These are phyloP conservation scores for Eubasilissa splendida DNA, from an alignment of 2,888 invertebrate genomes.

Conservation along the genomic window DNA sequence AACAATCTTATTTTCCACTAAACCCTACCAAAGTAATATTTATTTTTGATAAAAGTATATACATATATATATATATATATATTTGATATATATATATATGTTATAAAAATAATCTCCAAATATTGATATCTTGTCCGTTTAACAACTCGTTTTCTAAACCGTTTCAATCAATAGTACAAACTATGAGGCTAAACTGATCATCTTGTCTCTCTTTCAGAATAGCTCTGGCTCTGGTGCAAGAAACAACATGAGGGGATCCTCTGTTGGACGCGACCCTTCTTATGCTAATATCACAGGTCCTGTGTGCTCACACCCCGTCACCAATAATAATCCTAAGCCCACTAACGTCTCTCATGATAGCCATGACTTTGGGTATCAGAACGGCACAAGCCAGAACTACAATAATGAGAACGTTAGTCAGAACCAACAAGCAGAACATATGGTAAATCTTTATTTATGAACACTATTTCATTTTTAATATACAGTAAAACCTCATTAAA, in stretches of 20 bases:
- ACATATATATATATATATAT: too few relatives aligned
- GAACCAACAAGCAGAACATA: conserved; percentile 29
- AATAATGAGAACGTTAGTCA: conserved; percentile 26
- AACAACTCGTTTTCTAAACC: not conserved
- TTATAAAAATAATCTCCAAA: too few relatives aligned
- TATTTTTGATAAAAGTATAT: too few relatives aligned
- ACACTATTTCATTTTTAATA: not conserved
- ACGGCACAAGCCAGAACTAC: conserved; percentile 21
- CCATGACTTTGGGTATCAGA: conserved; percentile 38
- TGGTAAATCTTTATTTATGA: conserved; percentile 12
- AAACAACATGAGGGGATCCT: conserved; percentile 36
- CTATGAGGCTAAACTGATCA: too few relatives aligned
- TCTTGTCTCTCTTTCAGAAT: conserved; percentile 26
- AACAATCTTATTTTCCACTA: too few relatives aligned
- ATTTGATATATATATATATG: too few relatives aligned
- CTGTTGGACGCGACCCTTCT: conserved; percentile 30
- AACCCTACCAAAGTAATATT: too few relatives aligned
- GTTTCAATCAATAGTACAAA: too few relatives aligned
- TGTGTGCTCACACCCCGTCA: conserved; percentile 36
- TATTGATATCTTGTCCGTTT: not conserved
- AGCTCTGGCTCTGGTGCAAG: conserved; percentile 18
- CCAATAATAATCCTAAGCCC: conserved; percentile 21
- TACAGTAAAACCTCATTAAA: not conserved
- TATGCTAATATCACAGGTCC: conserved; percentile 31
- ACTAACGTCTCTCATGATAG: conserved; percentile 42